Evolutionary conservation across 2,797 vertebrate genomes (phyloP), one percentile per base, ranked within the genome.

Genomic region (Hapalemur alaotrensis): DNA sequence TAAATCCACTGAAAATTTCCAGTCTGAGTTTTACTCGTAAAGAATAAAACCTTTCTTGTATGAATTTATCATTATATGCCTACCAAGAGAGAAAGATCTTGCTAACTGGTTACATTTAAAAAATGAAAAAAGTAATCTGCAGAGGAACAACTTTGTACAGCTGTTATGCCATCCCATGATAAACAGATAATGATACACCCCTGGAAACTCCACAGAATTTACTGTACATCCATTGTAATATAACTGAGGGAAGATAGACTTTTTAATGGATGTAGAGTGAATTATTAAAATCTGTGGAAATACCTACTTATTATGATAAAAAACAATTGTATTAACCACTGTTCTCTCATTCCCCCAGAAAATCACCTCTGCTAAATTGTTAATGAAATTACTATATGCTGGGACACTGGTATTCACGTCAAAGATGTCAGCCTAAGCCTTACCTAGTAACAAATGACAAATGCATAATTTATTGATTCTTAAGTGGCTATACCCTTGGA

Each of bases 1-100:
- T 99, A 99, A 99, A 99, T 99, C 99, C 99, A 99, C 98, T 97
- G 98, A 99, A 99, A 99, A 98, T 96, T 97, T 98, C 97, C 96
- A 98, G 97, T 46, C 91, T 97, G 96, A 98, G 78, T 98, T 98
- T 97, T 91, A 94, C 91, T 98, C 98, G 97, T 76, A 98, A 98
- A 99, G 98, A 98, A 98, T 98, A 98, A 99, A 98, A 98, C 95
- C 98, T 98, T 93, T 70, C 98, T 96, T 79, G 69, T 43, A 94
- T 70, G 76, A 98, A 98, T 98, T 95, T 96, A 97, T 98, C 88
- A 85, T 84, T 72, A 87, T 7, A 0, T 43, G 18, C 84, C 76
- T 92, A 96, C 67, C 4, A 35, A 94, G 89, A 97, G 95, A 95
- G 15, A 98, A 96, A 98, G 85, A 85, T 61, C 92, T 97, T 89